Evolutionary conservation across 2,113 vertebrate species (phyloP), one percentile per base, ranked within the genome.

Genomic region (Thamnophis sirtalis): DNA sequence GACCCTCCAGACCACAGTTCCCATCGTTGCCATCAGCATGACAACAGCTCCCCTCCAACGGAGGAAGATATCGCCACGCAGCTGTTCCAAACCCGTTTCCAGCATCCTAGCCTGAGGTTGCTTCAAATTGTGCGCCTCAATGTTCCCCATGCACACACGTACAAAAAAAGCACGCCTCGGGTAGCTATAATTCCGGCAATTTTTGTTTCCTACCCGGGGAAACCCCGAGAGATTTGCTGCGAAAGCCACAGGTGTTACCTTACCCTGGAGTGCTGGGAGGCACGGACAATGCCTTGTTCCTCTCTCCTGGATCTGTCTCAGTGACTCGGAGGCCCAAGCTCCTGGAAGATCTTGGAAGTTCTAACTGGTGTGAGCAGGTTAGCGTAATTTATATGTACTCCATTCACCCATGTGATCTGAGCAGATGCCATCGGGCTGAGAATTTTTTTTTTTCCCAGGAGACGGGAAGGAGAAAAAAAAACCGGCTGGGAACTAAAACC

Each of bases 391-490:
- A 97, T 97, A 97, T 95, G 96, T 1, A 0, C 68, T 43, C 33
- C 1, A 43, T 33, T 92, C 3, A 1, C 95, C 93, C 96, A 97
- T 95, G 96, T 97, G 96, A 97, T 94, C 95, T 88, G 84, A 93
- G 96, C 94, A 90, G 96, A 97, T 96, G 96, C 95, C 96, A 95
- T 92, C 94, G 93, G 94, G 95, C 94, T 96, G 96, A 96, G 96
- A 43, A 49, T 4, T 58, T 22, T 48, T 28, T 26, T 86, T 15
- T 49, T 50, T 56, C 53, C 53, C 73, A 49, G 50, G 24, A 88
- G 38, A 48, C 19, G 5, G 53, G 4, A 48, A n/a, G 6, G 3
- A 9, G 11, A 49, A 33, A 28, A 85, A 43, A 53, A 56, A 84
- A 93, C 1, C 13, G 93, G 93, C 56, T 0, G 96, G 94, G 91